Evolutionary conservation across 1,140 invertebrate species (phyloP), one percentile per base, ranked within the genome.

Genomic region (Ceratoteleas bidentatus): DNA sequence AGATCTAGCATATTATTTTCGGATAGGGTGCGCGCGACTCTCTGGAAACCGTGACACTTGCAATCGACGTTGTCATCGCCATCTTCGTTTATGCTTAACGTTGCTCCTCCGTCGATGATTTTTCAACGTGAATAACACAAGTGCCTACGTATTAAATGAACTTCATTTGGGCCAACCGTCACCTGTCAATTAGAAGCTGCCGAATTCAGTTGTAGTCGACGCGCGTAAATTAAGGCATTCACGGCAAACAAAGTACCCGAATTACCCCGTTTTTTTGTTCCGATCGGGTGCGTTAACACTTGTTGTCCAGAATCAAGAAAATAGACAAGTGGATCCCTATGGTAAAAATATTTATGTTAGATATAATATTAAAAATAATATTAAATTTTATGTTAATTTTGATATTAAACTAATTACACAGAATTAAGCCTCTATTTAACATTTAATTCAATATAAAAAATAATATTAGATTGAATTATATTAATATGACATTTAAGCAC

Each of bases 91-190:
- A 78, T 76, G 73, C 75, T 77, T 80, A 68, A 73, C 74, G 68
- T 74, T 84, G 74, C 73, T 81, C 76, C 77, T 80, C 76, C 72
- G 73, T 84, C 84, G 83, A 88, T 85, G 84, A 85, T 87, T 90
- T 24, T 24, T 87, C 85, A 84, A 89, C 85, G 87, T 83, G 84
- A 88, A 83, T 88, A 90, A 90, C 89, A 91, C 90, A 91, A 91
- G 90, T 91, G 90, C 90, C 90, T 91, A 91, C 88, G 87, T 91
- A 91, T 88, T 87, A 87, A 88, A 87, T 90, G 84, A 75, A 90
- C 89, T 89, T 91, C 87, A 88, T 90, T 91, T 85, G 88, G 89
- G 91, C 90, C 90, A 91, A 88, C 88, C 84, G 87, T 90, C 86
- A 90, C 87, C 89, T 90, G 79, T 81, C 79, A 81, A 81, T 81